A percentile compares a stretch with the other conserved stretches of the same genome.
These are phyloP conservation scores for Leuciscus idus DNA, from an alignment of 2,113 vertebrate species.

Conservation along the genomic window DNA sequence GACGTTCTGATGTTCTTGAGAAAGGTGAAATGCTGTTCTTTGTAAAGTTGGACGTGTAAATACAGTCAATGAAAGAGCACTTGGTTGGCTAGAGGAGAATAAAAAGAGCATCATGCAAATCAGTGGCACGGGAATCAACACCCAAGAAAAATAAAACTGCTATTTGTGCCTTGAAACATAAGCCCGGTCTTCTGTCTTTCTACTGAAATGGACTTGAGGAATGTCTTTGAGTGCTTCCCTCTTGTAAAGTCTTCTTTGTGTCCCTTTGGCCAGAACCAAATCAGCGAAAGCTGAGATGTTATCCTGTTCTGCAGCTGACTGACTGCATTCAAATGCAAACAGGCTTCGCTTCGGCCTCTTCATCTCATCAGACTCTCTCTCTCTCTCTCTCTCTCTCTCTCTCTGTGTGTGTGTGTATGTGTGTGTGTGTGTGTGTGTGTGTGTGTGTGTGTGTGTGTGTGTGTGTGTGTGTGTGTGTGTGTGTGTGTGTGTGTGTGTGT, in stretches of 20 bases:
- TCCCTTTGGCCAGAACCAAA: slow-evolving; percentile 66
- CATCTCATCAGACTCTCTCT: slow-evolving; percentile 66
- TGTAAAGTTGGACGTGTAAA: not conserved
- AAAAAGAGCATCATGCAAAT: slow-evolving; percentile 17
- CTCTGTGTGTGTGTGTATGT: too few species aligned
- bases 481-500: not conserved
- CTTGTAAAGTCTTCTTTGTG: slow-evolving; percentile 71
- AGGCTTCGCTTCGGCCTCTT: slow-evolving; percentile 60
- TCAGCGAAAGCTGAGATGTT: slow-evolving; percentile 79
- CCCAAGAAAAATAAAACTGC: slow-evolving; percentile 25
- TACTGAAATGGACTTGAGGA: slow-evolving; percentile 65
- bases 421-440: too few species aligned
- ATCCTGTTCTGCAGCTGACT: slow-evolving; percentile 87
- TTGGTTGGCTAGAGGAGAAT: not conserved
- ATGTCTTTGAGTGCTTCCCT: slow-evolving; percentile 77
- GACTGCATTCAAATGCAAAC: slow-evolving; percentile 87
- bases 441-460: not conserved
- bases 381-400: too few species aligned
- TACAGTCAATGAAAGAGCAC: not conserved
- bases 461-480: not conserved
- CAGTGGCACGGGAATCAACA: slow-evolving; percentile 20
- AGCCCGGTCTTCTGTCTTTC: slow-evolving; percentile 29
- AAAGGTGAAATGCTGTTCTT: not conserved
- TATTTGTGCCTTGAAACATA: slow-evolving; percentile 27
- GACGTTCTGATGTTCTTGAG: not conserved